These are phyloP conservation scores for Cerastoderma edule DNA, from an alignment of 2,888 invertebrate species.

Conservation along the genomic window DNA sequence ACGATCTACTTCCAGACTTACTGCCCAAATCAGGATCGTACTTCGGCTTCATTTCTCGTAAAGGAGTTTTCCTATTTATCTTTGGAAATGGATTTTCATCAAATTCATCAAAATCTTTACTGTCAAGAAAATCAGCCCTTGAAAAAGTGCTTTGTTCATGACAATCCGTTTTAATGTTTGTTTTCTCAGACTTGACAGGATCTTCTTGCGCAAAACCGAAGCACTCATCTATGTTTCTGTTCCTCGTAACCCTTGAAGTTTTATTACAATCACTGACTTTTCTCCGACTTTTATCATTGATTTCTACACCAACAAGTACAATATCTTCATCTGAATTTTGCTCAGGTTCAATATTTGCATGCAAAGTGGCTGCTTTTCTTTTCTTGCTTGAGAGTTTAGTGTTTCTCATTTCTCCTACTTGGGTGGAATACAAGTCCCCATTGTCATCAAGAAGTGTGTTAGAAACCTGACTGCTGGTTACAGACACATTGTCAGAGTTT, in stretches of 20 bases:
- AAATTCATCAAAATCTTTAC: neutral
- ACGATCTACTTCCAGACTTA: neutral
- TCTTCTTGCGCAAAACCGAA: neutral
- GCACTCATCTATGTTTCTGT: neutral
- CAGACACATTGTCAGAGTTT: conserved; percentile 51
- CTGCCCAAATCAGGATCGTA: neutral
- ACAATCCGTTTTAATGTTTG: neutral
- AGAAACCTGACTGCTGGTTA: conserved; percentile 62
- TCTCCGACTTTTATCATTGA: neutral
- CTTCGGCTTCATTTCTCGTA: neutral
- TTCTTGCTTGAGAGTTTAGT: neutral
- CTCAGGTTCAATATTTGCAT: neutral
- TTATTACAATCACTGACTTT: neutral
- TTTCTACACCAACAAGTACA: conserved; percentile 6
- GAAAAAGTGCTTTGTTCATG: neutral
- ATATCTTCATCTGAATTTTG: conserved; percentile 17
- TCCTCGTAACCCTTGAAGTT: neutral
- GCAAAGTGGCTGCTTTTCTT: conserved; percentile 4
- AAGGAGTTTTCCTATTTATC: neutral
- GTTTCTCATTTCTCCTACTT: conserved; percentile 47
- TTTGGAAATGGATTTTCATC: conserved; percentile 27
- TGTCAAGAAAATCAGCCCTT: neutral
- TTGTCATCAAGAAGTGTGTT: conserved; percentile 61
- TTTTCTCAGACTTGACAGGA: neutral
- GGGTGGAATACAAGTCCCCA: conserved; percentile 68